Evolutionary conservation across 2,797 vertebrate species (phyloP).

Genomic region (Poeciliopsis turneri): DNA sequence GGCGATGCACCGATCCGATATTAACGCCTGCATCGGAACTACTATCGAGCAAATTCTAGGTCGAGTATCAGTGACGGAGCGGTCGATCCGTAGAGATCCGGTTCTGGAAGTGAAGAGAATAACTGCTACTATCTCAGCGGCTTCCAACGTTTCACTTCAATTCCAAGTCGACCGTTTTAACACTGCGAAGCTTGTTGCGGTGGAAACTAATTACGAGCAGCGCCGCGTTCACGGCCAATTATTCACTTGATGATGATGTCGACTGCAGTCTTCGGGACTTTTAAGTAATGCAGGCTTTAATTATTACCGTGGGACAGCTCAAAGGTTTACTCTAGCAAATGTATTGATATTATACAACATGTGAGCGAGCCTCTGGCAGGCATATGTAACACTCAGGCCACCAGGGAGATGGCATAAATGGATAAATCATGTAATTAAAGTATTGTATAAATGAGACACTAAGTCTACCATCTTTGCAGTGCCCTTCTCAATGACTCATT

Average conservation of each 20-base stretch:
- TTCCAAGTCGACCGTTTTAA: not conserved
- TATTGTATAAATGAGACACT: conserved; percentile 6
- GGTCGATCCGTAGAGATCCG: too few relatives aligned
- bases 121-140: not conserved
- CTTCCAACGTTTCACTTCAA: not conserved
- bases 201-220: conserved; percentile 28
- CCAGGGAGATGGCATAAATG: not conserved
- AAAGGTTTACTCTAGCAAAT: conserved; percentile 6
- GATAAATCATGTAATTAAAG: not conserved
- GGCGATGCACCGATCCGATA: too few relatives aligned
- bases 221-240: conserved; percentile 37
- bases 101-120: too few relatives aligned
- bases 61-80: too few relatives aligned
- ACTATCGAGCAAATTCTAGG: too few relatives aligned
- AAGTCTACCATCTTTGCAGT: not conserved
- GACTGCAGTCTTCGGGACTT: conserved; percentile 11
- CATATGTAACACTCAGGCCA: not conserved
- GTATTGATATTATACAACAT: not conserved
- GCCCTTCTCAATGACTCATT: conserved; percentile 16
- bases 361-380: not conserved
- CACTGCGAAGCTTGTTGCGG: not conserved
- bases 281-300: conserved; percentile 25
- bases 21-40: too few relatives aligned
- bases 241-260: conserved; percentile 22
- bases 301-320: conserved; percentile 26